These are phyloP conservation scores for Dysidea cf. avara DNA, from an alignment of 37 sponge, comb jelly and placozoan species.

Conservation along the genomic window DNA sequence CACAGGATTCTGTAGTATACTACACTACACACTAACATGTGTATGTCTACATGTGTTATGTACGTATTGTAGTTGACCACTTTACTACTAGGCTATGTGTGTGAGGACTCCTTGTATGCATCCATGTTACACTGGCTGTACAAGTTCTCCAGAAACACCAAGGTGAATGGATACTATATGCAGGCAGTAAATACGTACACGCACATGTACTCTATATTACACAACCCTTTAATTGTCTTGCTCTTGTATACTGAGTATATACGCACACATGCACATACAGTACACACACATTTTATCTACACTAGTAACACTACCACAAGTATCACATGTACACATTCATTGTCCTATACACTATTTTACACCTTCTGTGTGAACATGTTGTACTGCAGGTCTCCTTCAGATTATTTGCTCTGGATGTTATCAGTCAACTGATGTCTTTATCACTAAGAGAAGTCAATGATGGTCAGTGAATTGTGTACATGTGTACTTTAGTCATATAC, in stretches of 20 bases:
- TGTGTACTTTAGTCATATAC: neutral
- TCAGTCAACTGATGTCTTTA: conserved; percentile 27
- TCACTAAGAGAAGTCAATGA: neutral
- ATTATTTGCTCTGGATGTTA: conserved; percentile 68
- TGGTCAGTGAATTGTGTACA: neutral
- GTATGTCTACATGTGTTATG: too few species aligned
- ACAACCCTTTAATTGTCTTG: neutral
- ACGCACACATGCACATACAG: conserved; percentile 2
- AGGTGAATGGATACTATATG: conserved; percentile 15
- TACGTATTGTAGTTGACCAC: too few species aligned
- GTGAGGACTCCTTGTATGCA: conserved; percentile 35
- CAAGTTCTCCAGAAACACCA: conserved; percentile 67
- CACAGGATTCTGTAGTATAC: too few species aligned
- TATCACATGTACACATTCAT: too few species aligned
- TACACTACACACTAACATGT: too few species aligned
- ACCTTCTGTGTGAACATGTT: neutral
- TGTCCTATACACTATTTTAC: too few species aligned
- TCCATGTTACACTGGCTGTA: conserved; percentile 64
- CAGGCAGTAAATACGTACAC: neutral
- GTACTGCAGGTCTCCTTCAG: conserved; percentile 39
- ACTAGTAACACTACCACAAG: neutral
- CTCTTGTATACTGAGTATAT: neutral
- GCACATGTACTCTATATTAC: conserved; percentile 3
- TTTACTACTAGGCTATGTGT: too few species aligned
- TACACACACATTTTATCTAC: neutral